A percentile compares a stretch with the other conserved stretches of the same genome.
Evolutionary conservation across 2,888 invertebrate species (phyloP).

Genomic region (Torymus auratus): DNA sequence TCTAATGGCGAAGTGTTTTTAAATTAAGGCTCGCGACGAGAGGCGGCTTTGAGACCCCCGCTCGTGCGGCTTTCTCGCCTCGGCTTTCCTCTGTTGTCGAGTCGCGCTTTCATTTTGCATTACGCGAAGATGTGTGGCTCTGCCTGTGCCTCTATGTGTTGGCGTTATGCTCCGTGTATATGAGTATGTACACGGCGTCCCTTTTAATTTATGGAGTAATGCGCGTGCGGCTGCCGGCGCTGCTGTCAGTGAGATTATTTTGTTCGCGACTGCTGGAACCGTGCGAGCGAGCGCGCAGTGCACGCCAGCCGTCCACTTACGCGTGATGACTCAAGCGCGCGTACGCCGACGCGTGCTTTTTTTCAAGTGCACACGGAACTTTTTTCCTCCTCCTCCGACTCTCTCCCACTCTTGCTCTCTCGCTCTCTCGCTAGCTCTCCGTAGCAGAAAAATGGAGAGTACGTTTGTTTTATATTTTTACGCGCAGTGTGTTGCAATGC

Average conservation of each 20-base stretch:
- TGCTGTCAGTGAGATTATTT: constrained; percentile 47
- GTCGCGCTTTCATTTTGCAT: constrained; percentile 13
- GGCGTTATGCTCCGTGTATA: neutral
- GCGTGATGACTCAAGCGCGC: constrained; percentile 9
- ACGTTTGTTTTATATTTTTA: too few relatives aligned
- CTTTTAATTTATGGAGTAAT: constrained; percentile 52
- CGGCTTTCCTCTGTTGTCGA: neutral
- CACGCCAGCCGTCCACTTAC: constrained; percentile 44
- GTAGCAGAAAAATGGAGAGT: too few relatives aligned
- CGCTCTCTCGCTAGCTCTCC: too few relatives aligned
- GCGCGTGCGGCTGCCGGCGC: neutral
- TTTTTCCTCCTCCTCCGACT: too few relatives aligned
- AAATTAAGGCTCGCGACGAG: constrained; percentile 21
- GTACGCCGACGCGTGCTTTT: neutral
- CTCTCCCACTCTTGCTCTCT: too few relatives aligned
- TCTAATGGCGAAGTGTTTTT: constrained; percentile 39
- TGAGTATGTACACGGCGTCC: neutral
- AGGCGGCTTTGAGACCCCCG: constrained; percentile 5
- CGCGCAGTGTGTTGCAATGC: too few relatives aligned
- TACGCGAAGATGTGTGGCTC: too few relatives aligned
- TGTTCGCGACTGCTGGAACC: constrained; percentile 20
- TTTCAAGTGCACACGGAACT: neutral
- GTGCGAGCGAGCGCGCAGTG: too few relatives aligned
- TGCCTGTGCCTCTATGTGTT: too few relatives aligned
- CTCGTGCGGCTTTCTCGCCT: neutral